These are phyloP conservation scores for Reticulitermes lucifugus DNA, from an alignment of 2,888 invertebrate species.

Conservation along the genomic window DNA sequence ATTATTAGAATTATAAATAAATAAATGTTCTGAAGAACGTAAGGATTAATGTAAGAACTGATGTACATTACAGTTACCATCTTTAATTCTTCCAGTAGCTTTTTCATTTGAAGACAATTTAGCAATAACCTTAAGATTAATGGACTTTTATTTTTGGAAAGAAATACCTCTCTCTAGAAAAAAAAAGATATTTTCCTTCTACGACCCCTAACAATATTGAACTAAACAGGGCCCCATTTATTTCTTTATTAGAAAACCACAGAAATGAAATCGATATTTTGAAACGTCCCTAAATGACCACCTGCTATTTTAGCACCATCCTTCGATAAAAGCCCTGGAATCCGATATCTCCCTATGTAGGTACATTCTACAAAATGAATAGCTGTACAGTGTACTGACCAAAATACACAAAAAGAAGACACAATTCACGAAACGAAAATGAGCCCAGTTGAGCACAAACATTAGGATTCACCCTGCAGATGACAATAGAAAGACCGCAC, in stretches of 20 bases:
- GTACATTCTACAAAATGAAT: background rate
- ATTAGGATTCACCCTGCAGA: constrained; percentile 1
- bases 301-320: background rate
- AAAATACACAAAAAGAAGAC: background rate
- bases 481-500: constrained; percentile 20
- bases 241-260: background rate
- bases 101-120: too few species aligned
- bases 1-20: too few species aligned
- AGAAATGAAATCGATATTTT: background rate
- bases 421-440: background rate
- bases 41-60: too few species aligned
- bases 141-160: background rate
- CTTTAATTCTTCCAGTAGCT: too few species aligned
- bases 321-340: background rate
- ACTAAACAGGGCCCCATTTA: background rate
- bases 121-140: background rate
- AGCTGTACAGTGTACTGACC: background rate
- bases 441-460: constrained; percentile 4
- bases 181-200: background rate
- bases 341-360: background rate
- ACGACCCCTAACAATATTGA: background rate
- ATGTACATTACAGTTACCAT: too few species aligned
- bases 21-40: too few species aligned
- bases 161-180: background rate
- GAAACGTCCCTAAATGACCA: background rate